Evolutionary conservation across 2,113 vertebrate species (phyloP).

Genomic region (Ceyx margarethae): DNA sequence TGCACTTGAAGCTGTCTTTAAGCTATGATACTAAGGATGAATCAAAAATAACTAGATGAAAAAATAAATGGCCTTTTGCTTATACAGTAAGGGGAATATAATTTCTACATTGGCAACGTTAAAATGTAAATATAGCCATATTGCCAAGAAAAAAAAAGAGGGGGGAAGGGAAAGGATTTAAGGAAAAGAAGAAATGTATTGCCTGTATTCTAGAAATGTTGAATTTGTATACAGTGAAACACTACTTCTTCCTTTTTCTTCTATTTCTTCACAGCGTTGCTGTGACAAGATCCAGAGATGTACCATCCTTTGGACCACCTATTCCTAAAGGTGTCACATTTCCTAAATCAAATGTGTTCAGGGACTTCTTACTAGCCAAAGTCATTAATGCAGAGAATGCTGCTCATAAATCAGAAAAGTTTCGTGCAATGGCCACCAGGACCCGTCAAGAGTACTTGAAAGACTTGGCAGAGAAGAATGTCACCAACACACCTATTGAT

Average conservation of each 20-base stretch:
- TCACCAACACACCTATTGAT: slow-evolving; percentile 92
- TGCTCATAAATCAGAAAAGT: slow-evolving; percentile 96
- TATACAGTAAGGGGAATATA: background rate
- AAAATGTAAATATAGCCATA: background rate
- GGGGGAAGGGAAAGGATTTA: background rate
- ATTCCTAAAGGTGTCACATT: slow-evolving; percentile 94
- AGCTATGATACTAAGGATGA: background rate
- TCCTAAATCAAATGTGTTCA: slow-evolving; percentile 95
- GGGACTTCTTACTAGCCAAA: slow-evolving; percentile 96
- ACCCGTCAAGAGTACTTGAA: slow-evolving; percentile 95
- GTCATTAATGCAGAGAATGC: slow-evolving; percentile 97
- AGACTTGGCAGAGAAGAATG: slow-evolving; percentile 93
- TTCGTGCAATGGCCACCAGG: slow-evolving; percentile 93
- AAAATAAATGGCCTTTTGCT: background rate
- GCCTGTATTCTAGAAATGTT: background rate
- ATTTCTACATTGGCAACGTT: background rate
- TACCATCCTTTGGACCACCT: slow-evolving; percentile 92
- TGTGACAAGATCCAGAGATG: slow-evolving; percentile 93
- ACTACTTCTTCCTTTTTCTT: background rate
- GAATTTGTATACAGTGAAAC: background rate
- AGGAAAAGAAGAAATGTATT: background rate
- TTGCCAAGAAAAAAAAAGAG: background rate
- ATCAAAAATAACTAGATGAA: background rate
- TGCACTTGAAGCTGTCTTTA: background rate
- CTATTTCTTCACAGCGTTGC: slow-evolving; percentile 81